These are phyloP conservation scores for Chrysopa pallens DNA, from an alignment of 1,140 invertebrate species.

Conservation along the genomic window DNA sequence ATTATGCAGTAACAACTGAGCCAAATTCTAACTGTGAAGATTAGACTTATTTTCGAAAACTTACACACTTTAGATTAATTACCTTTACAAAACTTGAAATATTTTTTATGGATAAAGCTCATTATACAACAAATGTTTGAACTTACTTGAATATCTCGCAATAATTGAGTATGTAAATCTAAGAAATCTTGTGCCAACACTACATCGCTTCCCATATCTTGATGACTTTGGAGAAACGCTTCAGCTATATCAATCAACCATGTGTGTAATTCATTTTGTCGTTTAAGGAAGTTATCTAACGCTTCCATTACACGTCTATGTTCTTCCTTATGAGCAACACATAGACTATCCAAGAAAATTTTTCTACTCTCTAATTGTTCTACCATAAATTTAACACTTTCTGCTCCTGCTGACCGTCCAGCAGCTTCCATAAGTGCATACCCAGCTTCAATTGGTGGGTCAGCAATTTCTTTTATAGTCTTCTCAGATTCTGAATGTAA, in stretches of 20 bases:
- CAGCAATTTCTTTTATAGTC: slow-evolving; percentile 44
- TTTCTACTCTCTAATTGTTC: slow-evolving; percentile 61
- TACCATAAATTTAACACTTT: slow-evolving; percentile 44
- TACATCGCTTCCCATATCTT: slow-evolving; percentile 54
- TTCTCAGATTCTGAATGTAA: slow-evolving; percentile 41
- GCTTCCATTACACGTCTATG: slow-evolving; percentile 46
- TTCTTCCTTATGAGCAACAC: slow-evolving; percentile 51
- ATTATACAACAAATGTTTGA: no score
- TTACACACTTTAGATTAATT: no score
- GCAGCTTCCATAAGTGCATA: slow-evolving; percentile 52
- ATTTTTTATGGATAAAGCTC: no score
- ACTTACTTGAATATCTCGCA: slow-evolving; percentile 53
- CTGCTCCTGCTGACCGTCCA: slow-evolving; percentile 42
- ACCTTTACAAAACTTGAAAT: no score
- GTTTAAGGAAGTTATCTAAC: slow-evolving; percentile 47
- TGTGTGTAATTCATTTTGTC: slow-evolving; percentile 46
- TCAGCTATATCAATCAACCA: slow-evolving; percentile 57
- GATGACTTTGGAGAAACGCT: slow-evolving; percentile 51
- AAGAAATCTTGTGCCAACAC: slow-evolving; percentile 55
- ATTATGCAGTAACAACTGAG: no score
- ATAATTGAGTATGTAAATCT: slow-evolving; percentile 51
- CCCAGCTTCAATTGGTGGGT: slow-evolving; percentile 46
- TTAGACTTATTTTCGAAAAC: no score
- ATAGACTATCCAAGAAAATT: slow-evolving; percentile 42
- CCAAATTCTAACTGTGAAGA: no score